These are phyloP conservation scores for Papilio machaon DNA, from an alignment of 1,140 invertebrate species.

Conservation along the genomic window DNA sequence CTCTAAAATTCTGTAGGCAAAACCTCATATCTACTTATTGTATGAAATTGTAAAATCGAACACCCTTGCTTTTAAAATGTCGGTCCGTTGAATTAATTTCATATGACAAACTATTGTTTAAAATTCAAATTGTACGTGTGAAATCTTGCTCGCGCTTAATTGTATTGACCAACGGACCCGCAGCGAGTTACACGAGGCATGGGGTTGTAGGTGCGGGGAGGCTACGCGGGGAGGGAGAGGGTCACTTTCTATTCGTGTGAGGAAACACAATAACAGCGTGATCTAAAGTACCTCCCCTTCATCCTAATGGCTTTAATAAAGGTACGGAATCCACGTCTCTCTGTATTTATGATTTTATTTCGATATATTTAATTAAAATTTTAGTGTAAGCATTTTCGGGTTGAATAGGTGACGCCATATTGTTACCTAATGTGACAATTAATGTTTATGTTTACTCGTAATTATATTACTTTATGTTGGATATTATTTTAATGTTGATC, in stretches of 20 bases:
- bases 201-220: conserved; percentile 38
- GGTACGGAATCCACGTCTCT: conserved; percentile 67
- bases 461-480: not conserved
- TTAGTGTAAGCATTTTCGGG: conserved; percentile 50
- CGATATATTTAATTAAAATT: conserved; percentile 80
- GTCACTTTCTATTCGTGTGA: conserved; percentile 57
- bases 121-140: conserved; percentile 79
- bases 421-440: conserved; percentile 26
- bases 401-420: conserved; percentile 19
- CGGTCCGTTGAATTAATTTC: conserved; percentile 75
- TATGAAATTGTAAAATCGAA: conserved; percentile 35
- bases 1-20: no score
- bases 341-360: conserved; percentile 77
- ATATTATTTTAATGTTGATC: not conserved
- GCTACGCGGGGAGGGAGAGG: conserved; percentile 46
- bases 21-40: no score
- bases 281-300: conserved; percentile 56
- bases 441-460: conserved; percentile 11
- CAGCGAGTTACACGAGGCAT: conserved; percentile 51
- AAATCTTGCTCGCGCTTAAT: conserved; percentile 77
- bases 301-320: conserved; percentile 79
- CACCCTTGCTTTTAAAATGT: conserved; percentile 52
- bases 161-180: conserved; percentile 70
- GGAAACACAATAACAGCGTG: conserved; percentile 71
- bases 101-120: conserved; percentile 81